phyloP scores from a whole-genome alignment of 2,113 vertebrate species.

The Tylochromis polylepis region DNA sequence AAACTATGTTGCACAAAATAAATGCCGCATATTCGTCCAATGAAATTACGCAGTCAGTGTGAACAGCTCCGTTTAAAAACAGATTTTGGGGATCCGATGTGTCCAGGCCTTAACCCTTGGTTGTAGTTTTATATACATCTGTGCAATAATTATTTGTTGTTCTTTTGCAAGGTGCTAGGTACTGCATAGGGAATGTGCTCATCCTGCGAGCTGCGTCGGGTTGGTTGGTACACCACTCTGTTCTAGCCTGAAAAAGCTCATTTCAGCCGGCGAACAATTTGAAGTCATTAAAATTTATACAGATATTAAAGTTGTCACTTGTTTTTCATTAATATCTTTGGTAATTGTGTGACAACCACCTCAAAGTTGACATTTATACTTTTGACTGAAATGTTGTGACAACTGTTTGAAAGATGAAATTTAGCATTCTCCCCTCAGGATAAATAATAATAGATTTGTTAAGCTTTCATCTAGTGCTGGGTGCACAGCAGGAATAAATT shows the following conservation, averaged over 20 bases:
- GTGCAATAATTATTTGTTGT: neutral
- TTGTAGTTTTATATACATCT: neutral
- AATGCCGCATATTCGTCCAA: rapidly evolving
- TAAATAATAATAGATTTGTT: neutral
- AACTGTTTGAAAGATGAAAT: neutral
- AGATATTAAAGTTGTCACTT: neutral
- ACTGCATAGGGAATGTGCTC: neutral
- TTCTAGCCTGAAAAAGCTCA: neutral
- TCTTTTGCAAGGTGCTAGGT: neutral
- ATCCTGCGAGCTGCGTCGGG: too few species aligned
- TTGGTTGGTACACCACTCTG: neutral
- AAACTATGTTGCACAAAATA: neutral
- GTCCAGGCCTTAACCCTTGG: neutral
- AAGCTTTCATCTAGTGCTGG: neutral
- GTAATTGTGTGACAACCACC: neutral
- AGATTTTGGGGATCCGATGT: neutral
- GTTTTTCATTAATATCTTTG: neutral
- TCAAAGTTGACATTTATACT: neutral
- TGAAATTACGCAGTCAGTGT: neutral
- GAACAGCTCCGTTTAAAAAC: neutral
- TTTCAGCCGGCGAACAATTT: neutral
- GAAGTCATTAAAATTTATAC: neutral
- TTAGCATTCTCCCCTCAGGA: neutral
- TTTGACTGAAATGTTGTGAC: neutral
- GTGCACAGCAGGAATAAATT: neutral